Percentiles rank a stretch among this genome's conserved stretches.
phyloP scores from a whole-genome alignment of 2,888 invertebrate species.

The Falcaria lacertinaria region DNA sequence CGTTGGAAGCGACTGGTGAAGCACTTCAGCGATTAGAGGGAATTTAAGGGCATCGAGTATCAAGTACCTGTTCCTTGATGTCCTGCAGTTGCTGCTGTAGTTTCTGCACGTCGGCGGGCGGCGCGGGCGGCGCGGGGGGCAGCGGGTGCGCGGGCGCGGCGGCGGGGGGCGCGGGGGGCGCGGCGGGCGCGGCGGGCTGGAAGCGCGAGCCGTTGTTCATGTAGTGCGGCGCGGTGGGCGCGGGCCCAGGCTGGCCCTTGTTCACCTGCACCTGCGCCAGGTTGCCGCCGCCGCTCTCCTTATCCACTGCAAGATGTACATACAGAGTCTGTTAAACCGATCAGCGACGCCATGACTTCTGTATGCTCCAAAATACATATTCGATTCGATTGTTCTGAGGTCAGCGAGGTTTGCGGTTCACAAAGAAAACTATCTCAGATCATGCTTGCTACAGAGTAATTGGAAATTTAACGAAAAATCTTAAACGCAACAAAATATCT shows the following conservation, averaged over 20 bases:
- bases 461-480: no score
- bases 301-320: constrained; percentile 37
- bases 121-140: constrained; percentile 17
- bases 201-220: constrained; percentile 68
- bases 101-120: constrained; percentile 86
- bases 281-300: constrained; percentile 60
- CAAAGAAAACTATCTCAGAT: no score
- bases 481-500: no score
- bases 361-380: not conserved
- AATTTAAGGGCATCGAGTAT: no score
- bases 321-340: not conserved
- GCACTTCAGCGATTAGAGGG: no score
- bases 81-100: constrained; percentile 90
- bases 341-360: not conserved
- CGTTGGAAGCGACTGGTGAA: no score
- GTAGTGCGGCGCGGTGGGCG: constrained; percentile 66
- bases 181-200: constrained; percentile 24
- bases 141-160: constrained; percentile 6
- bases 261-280: constrained; percentile 68
- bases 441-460: no score
- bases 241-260: constrained; percentile 69
- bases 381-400: no score
- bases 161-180: constrained; percentile 16
- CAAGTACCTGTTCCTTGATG: constrained; percentile 97
- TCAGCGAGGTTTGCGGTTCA: no score